These are phyloP conservation scores for Orcinus orca DNA, from an alignment of 2,113 vertebrate genomes.

Conservation along the genomic window DNA sequence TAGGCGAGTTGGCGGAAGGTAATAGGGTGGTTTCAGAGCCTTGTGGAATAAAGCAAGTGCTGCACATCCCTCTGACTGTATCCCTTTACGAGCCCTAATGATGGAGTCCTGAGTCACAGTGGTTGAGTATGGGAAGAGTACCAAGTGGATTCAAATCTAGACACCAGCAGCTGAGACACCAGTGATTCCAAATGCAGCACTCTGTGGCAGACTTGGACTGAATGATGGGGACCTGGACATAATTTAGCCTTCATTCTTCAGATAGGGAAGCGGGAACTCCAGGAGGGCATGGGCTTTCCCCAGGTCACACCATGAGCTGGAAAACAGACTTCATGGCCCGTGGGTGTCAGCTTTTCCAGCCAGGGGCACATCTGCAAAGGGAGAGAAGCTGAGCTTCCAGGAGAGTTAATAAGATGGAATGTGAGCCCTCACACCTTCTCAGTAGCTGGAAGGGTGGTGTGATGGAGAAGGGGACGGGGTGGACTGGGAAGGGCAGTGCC, in stretches of 20 bases:
- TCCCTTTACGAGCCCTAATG: neutral
- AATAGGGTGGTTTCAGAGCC: neutral
- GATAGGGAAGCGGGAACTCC: neutral
- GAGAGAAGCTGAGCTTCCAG: neutral
- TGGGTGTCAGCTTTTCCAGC: neutral
- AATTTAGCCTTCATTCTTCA: neutral
- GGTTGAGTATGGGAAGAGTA: neutral
- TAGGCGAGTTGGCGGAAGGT: neutral
- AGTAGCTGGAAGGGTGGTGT: neutral
- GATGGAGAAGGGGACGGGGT: neutral
- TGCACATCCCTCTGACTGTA: neutral
- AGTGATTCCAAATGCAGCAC: neutral
- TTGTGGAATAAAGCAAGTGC: neutral
- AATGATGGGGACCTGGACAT: neutral
- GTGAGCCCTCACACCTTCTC: neutral
- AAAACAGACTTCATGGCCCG: neutral
- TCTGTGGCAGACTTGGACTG: neutral
- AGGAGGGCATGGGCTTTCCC: neutral
- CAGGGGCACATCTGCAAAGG: neutral
- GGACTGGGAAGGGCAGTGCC: rapidly evolving
- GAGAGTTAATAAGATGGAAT: neutral
- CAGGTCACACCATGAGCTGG: neutral
- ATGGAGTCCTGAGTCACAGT: neutral
- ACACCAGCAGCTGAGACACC: neutral
- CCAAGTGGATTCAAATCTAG: neutral